Evolutionary conservation across 2,797 vertebrate genomes (phyloP).

Genomic region (Phylloscopus collybita): DNA sequence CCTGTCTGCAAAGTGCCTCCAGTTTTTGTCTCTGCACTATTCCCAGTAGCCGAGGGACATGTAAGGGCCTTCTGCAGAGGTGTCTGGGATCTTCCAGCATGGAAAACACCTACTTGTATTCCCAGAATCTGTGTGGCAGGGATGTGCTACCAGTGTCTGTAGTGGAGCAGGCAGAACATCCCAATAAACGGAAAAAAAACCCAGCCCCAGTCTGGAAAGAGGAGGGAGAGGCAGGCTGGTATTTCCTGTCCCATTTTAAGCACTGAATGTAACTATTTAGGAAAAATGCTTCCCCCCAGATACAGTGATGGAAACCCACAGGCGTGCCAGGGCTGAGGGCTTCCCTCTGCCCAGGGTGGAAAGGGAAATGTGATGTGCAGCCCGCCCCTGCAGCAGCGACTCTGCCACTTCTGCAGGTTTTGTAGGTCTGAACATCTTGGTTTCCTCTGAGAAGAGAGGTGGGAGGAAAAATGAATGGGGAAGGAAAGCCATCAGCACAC

Average conservation of each 20-base stretch:
- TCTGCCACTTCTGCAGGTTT: not conserved
- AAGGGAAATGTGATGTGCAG: not conserved
- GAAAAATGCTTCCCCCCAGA: not conserved
- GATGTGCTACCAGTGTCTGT: not conserved
- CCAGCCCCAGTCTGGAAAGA: not conserved
- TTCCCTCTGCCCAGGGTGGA: not conserved
- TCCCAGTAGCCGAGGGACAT: rapidly evolving
- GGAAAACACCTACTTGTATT: not conserved
- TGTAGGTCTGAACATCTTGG: not conserved
- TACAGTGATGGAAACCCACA: not conserved
- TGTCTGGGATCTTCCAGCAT: not conserved
- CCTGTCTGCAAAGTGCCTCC: not conserved
- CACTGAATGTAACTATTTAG: conserved; percentile 8
- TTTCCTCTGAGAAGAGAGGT: not conserved
- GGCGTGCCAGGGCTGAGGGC: not conserved
- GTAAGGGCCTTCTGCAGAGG: not conserved
- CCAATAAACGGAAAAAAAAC: not conserved
- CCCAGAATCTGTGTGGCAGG: rapidly evolving
- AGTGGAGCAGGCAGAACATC: not conserved
- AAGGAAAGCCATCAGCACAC: not conserved
- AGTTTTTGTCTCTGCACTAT: not conserved
- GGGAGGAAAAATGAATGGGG: not conserved
- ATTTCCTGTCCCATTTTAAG: conserved; percentile 17
- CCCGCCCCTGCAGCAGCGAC: not conserved
- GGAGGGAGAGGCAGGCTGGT: conserved; percentile 6